Conservation (phyloP, 2,797 vertebrate genomes). For the Coregonus suidteri region DNA sequence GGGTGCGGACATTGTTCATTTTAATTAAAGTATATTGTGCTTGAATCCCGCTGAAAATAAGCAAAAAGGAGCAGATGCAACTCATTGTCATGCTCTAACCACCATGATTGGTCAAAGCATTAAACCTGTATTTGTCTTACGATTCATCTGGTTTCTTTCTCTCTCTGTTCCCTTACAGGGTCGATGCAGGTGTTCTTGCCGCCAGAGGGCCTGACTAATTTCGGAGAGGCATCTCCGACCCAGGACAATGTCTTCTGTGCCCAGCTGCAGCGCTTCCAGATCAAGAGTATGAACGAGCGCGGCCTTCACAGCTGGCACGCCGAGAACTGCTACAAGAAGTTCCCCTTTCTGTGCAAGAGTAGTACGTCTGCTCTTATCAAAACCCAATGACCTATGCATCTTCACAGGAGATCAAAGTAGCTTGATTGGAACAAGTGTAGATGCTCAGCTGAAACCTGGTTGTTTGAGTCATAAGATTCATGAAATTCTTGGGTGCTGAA, state of each 20-base stretch:
- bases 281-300: constrained; percentile 86
- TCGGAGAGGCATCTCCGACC: constrained; percentile 79
- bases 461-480: not conserved
- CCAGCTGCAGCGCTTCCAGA: constrained; percentile 91
- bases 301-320: constrained; percentile 97
- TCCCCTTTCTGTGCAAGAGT: constrained; percentile 96
- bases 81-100: not conserved
- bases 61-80: not conserved
- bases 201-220: constrained; percentile 82
- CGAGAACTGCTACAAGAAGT: constrained; percentile 95
- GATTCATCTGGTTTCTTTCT: not conserved
- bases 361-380: constrained; percentile 72
- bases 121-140: not conserved
- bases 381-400: not conserved
- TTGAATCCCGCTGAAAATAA: not conserved
- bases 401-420: not conserved
- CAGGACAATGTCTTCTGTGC: constrained; percentile 92
- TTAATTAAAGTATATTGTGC: not conserved
- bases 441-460: not conserved
- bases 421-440: not conserved
- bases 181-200: constrained; percentile 93
- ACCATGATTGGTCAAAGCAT: not conserved
- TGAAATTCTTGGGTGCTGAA: not conserved
- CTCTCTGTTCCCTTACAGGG: constrained; percentile 66
- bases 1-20: constrained; percentile 7